Evolutionary conservation across 37 sponge, comb jelly and placozoan species (phyloP), one percentile per base, ranked within the genome.

Genomic region (Chondrosia reniformis): DNA sequence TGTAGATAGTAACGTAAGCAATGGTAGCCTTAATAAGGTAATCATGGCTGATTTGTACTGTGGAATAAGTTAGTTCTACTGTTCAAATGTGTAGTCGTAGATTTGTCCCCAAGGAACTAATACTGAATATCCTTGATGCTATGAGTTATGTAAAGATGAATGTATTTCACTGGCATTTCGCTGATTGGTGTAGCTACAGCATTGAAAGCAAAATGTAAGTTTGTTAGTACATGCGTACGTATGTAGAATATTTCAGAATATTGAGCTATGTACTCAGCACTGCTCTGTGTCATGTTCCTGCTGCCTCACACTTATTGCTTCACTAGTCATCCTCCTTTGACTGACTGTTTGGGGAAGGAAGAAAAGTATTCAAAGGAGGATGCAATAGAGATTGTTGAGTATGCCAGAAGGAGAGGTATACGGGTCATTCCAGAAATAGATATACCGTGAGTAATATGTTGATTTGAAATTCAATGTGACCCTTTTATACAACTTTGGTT

Each of bases 61-160:
- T n/a, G n/a, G n/a, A n/a, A n/a, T n/a, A n/a, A n/a, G n/a, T n/a
- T n/a, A n/a, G n/a, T n/a, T n/a, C n/a, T n/a, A n/a, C n/a, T n/a
- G n/a, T n/a, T n/a, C n/a, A n/a, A n/a, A 13, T 64, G 2, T 32
- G 34, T 25, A 69, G 72, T 41, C 41, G 72, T n/a, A 19, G 72
- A 13, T 69, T 69, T 40, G 43, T 69, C 22, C 72, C 72, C 3
- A 69, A 69, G 72, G 43, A 45, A 22, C 76, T 82, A 0, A 24
- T 82, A 32, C 40, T 58, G 45, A 74, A 55, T 63, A 42, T 82
- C 45, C 41, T 82, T 24, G 83, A 82, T 74, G 75, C 75, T 31
- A 82, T 82, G 83, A 82, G 83, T 41, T 76, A 76, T 39, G n/a
- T 82, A 61, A 82, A 82, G 46, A 78, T 82, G 75, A 82, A 82